Base-by-base conservation (phyloP, 1,140 invertebrate genomes). In the Ephestia elutella region DNA sequence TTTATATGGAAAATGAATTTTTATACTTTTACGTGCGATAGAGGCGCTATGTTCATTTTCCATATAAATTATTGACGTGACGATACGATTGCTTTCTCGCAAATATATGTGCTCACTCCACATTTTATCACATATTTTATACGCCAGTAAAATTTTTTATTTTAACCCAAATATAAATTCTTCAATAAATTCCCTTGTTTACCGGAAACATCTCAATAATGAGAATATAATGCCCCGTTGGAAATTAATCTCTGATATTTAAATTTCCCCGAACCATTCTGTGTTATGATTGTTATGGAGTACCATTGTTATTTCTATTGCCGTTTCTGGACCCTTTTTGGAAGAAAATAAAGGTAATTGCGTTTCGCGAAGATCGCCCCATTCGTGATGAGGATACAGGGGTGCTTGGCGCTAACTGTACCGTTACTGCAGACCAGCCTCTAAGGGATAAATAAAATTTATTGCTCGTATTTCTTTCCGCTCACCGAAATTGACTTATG, bases 371-470 rank as follows among this genome's bases (percentile, higher is more conserved):
- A 44, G 50, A 21, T 25, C 50, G 19, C 19, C 50, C 19, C 19
- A n/a, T 20, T 53, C 50, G 2, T 25, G 50, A 15, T 53, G 20
- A 53, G 50, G 50, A 53, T 53, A 25, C 28, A 53, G 10, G 50
- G 50, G 5, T 53, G 15, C 49, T 50, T 50, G 18, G 1, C 13
- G 38, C 38, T 15, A 44, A 44, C 38, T 44, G 38, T 44, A 17
- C 13, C 5, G 38, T n/a, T 15, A 15, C 13, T n/a, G 5, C 5
- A 44, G 38, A 44, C 3, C 38, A 44, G 54, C 28, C 17, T 55
- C 54, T 8, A 15, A 19, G 19, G 19, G 35, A 11, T 48, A 56
- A 56, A 56, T 56, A 57, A 50, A 57, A 57, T 57, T 35, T 50
- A 35, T 50, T 20, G 56, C 11, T 49, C 56, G 56, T 57, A 57